Percentiles rank a stretch among this genome's conserved stretches.
phyloP scores from a whole-genome alignment of 2,888 invertebrate genomes.

The Diploptera punctata region DNA sequence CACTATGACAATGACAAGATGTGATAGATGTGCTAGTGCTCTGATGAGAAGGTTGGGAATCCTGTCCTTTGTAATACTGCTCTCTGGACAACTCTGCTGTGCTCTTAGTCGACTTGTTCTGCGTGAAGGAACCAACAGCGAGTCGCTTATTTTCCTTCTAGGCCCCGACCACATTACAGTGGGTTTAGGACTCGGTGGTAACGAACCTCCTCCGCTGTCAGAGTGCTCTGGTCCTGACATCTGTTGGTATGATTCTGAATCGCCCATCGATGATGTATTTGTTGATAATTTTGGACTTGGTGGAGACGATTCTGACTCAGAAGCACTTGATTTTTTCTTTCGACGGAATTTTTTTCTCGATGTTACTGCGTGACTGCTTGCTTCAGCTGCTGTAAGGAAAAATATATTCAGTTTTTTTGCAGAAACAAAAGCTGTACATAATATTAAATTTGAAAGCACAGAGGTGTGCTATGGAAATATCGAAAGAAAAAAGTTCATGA shows the following conservation, averaged over 20 bases:
- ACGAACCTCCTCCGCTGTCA: slow-evolving; percentile 34
- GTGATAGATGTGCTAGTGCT: slow-evolving; percentile 25
- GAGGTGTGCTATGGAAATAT: no score
- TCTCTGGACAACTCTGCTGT: slow-evolving; percentile 40
- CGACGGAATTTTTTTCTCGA: slow-evolving; percentile 42
- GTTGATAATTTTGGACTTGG: slow-evolving; percentile 38
- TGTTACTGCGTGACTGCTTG: slow-evolving; percentile 36
- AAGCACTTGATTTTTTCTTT: slow-evolving; percentile 47
- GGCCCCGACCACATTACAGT: slow-evolving; percentile 33
- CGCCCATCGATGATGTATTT: slow-evolving; percentile 20
- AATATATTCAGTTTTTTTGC: no score
- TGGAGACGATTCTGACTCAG: slow-evolving; percentile 45
- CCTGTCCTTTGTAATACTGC: not conserved
- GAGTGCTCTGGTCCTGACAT: slow-evolving; percentile 23
- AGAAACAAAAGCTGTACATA: no score
- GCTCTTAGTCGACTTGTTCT: slow-evolving; percentile 32
- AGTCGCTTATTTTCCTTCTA: slow-evolving; percentile 41
- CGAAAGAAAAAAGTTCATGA: no score
- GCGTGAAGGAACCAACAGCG: slow-evolving; percentile 36
- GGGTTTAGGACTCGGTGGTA: slow-evolving; percentile 38
- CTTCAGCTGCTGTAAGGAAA: slow-evolving; percentile 35
- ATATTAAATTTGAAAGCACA: no score
- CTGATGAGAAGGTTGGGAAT: not conserved
- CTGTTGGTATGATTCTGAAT: slow-evolving; percentile 31
- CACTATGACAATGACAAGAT: slow-evolving; percentile 16